Evolutionary conservation across 2,888 invertebrate species (phyloP).

Genomic region (Ennomos erosarius): DNA sequence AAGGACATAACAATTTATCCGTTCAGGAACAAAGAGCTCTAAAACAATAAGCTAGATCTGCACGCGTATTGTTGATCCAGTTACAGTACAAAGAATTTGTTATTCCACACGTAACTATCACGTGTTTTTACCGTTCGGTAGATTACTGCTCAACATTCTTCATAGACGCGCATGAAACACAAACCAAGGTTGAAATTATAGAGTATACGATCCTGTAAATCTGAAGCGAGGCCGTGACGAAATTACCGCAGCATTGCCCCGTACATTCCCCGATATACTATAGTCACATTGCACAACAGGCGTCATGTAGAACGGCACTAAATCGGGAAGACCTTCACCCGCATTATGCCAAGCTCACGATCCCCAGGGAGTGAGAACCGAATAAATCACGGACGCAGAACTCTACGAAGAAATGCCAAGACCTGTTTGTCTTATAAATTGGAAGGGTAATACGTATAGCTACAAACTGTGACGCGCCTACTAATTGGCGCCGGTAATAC

Average conservation of each 20-base stretch:
- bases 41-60: conserved; percentile 21
- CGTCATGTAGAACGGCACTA: conserved; percentile 72
- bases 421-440: conserved; percentile 23
- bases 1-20: conserved; percentile 32
- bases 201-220: conserved; percentile 45
- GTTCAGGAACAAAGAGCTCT: conserved; percentile 31
- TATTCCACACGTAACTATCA: conserved; percentile 8
- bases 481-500: conserved; percentile 42
- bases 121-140: background rate
- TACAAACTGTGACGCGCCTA: conserved; percentile 37
- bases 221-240: conserved; percentile 52
- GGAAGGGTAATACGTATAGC: conserved; percentile 37
- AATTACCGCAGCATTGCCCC: conserved; percentile 52
- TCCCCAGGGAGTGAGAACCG: conserved; percentile 60
- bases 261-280: conserved; percentile 50
- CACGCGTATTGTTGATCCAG: conserved; percentile 25
- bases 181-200: conserved; percentile 46
- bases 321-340: conserved; percentile 82
- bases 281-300: conserved; percentile 68
- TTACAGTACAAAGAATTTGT: conserved; percentile 19
- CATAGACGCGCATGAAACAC: conserved; percentile 26
- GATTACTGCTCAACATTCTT: conserved; percentile 20
- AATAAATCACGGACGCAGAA: conserved; percentile 28
- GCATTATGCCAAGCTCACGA: conserved; percentile 60
- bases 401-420: conserved; percentile 12